phyloP scores from a whole-genome alignment of 2,797 vertebrate genomes.

The Catostomus latipinnis region DNA sequence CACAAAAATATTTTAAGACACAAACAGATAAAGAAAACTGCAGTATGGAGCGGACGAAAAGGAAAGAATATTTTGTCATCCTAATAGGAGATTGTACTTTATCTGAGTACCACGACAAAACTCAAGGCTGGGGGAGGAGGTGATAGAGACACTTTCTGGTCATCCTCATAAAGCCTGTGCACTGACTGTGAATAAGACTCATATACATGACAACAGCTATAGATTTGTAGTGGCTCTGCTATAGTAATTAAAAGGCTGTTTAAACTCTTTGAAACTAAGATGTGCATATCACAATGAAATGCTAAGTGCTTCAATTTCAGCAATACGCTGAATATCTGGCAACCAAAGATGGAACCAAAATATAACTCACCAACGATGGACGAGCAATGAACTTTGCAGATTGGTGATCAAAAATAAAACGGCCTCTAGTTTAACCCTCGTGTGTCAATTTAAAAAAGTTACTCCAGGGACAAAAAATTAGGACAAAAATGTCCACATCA shows the following conservation, averaged over 20 bases:
- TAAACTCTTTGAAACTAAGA: constrained; percentile 79
- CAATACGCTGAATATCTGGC: constrained; percentile 43
- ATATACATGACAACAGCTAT: constrained; percentile 85
- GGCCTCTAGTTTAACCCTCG: background rate
- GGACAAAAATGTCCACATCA: too few species aligned
- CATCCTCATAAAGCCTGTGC: constrained; percentile 73
- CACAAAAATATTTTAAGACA: constrained; percentile 52
- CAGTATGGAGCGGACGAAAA: constrained; percentile 57
- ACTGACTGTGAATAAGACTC: constrained; percentile 80
- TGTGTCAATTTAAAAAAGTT: too few species aligned
- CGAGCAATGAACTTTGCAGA: constrained; percentile 5
- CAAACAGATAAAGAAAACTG: constrained; percentile 74
- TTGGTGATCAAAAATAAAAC: constrained; percentile 6
- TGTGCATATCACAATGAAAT: constrained; percentile 73
- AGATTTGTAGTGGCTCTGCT: constrained; percentile 82
- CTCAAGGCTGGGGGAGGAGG: constrained; percentile 75
- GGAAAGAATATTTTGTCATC: constrained; percentile 14
- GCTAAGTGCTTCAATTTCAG: constrained; percentile 62
- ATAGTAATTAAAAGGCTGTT: constrained; percentile 82
- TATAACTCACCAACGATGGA: constrained; percentile 23
- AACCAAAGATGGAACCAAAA: constrained; percentile 46
- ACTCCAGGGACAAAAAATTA: too few species aligned
- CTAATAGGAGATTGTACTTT: constrained; percentile 42
- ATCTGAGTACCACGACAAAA: constrained; percentile 68
- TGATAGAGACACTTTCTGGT: constrained; percentile 67